These are phyloP conservation scores for Heliothis subflexa DNA, from an alignment of 1,140 invertebrate genomes.

Conservation along the genomic window DNA sequence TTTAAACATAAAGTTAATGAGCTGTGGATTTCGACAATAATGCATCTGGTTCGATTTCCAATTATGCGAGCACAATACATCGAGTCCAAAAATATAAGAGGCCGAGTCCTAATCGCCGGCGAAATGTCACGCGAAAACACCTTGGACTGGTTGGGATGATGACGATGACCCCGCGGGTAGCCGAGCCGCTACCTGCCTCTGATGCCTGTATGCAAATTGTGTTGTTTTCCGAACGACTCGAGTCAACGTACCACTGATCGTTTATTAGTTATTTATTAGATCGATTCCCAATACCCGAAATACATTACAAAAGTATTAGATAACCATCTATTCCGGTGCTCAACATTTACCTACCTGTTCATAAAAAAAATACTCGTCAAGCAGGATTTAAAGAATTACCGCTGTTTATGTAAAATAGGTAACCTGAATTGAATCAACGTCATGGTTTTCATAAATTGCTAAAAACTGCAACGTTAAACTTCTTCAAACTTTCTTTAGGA, in stretches of 20 bases:
- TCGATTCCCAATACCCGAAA: conserved; percentile 53
- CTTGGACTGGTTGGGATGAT: conserved; percentile 72
- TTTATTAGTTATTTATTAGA: conserved; percentile 68
- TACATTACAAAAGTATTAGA: conserved; percentile 33
- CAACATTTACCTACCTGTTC: conserved; percentile 3
- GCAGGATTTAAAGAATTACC: conserved; percentile 15
- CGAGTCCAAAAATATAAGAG: conserved; percentile 55
- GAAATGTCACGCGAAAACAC: conserved; percentile 75
- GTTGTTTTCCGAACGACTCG: conserved; percentile 72
- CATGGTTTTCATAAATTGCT: too few species aligned
- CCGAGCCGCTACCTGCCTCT: conserved; percentile 70
- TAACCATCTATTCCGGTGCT: conserved; percentile 19
- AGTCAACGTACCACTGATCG: conserved; percentile 74
- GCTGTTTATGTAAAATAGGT: conserved; percentile 12
- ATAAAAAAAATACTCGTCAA: conserved; percentile 17
- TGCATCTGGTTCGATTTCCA: conserved; percentile 15
- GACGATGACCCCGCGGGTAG: conserved; percentile 74
- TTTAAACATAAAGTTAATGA: conserved; percentile 51
- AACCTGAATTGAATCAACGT: neutral
- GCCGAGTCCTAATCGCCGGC: conserved; percentile 67
- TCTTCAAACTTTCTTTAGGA: too few species aligned
- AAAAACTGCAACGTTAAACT: too few species aligned
- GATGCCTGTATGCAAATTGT: conserved; percentile 81
- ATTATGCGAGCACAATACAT: conserved; percentile 22
- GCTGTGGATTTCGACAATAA: conserved; percentile 48